A percentile compares a stretch with the other conserved stretches of the same genome.
phyloP scores from a whole-genome alignment of 1,140 invertebrate genomes.

The Kradibia gibbosae region DNA sequence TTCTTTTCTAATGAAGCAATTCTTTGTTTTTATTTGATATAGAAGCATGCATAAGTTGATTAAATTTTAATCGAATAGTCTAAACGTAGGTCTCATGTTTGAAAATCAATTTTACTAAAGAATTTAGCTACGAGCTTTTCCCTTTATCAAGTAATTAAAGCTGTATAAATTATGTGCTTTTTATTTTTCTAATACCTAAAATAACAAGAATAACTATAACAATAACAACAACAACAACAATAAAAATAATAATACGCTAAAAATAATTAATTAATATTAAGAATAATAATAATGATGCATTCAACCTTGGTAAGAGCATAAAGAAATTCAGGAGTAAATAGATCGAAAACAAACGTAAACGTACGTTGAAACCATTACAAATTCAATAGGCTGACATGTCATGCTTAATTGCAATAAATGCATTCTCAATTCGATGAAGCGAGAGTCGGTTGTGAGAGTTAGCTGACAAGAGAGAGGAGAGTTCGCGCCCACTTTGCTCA shows the following conservation, averaged over 20 bases:
- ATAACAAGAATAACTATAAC: too few relatives aligned
- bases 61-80: too few relatives aligned
- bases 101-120: too few relatives aligned
- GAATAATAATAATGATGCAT: neutral
- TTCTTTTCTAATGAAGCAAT: too few relatives aligned
- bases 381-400: slow-evolving; percentile 18
- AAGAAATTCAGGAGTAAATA: neutral
- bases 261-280: too few relatives aligned
- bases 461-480: neutral
- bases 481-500: slow-evolving; percentile 1
- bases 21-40: too few relatives aligned
- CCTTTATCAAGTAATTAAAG: neutral
- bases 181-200: neutral
- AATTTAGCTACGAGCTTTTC: neutral
- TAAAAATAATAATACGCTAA: too few relatives aligned
- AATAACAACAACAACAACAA: too few relatives aligned
- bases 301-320: neutral
- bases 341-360: slow-evolving; percentile 1
- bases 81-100: too few relatives aligned
- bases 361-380: neutral
- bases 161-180: neutral
- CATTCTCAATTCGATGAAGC: slow-evolving; percentile 22
- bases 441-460: neutral
- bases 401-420: slow-evolving; percentile 38
- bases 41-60: too few relatives aligned